phyloP scores from a whole-genome alignment of 2,113 vertebrate species.

The Argyrosomus japonicus region DNA sequence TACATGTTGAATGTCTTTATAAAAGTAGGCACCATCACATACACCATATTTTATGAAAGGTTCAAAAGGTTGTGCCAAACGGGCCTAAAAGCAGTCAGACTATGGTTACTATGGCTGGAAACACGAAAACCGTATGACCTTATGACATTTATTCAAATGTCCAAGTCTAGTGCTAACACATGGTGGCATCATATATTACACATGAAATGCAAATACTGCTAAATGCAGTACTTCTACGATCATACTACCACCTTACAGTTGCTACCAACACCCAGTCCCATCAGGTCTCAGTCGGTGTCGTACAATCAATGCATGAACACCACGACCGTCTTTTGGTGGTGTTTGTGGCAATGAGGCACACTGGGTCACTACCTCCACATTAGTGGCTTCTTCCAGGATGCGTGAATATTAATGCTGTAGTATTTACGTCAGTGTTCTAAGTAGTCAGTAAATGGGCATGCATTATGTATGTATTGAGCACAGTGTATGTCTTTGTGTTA shows the following conservation, averaged over 20 bases:
- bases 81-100: conserved; percentile 49
- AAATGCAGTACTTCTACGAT: not conserved
- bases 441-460: not conserved
- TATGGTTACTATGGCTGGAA: conserved; percentile 54
- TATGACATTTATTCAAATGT: not conserved
- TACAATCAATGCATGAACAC: not conserved
- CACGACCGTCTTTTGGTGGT: not conserved
- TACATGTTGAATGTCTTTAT: conserved; percentile 57
- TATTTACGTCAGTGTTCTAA: not conserved
- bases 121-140: not conserved
- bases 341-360: not conserved
- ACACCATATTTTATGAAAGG: conserved; percentile 22
- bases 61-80: conserved; percentile 24
- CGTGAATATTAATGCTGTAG: not conserved
- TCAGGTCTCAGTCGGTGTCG: not conserved
- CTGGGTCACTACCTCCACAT: too few relatives aligned
- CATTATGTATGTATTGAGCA: not conserved
- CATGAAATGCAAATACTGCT: not conserved
- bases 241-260: not conserved
- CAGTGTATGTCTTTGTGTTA: not conserved
- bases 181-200: not conserved
- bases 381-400: not conserved
- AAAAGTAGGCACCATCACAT: conserved; percentile 73
- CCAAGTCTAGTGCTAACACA: not conserved
- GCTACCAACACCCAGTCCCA: not conserved